These are phyloP conservation scores for Carcinoscorpius rotundicauda DNA, from an alignment of 1,140 invertebrate genomes.

Conservation along the genomic window DNA sequence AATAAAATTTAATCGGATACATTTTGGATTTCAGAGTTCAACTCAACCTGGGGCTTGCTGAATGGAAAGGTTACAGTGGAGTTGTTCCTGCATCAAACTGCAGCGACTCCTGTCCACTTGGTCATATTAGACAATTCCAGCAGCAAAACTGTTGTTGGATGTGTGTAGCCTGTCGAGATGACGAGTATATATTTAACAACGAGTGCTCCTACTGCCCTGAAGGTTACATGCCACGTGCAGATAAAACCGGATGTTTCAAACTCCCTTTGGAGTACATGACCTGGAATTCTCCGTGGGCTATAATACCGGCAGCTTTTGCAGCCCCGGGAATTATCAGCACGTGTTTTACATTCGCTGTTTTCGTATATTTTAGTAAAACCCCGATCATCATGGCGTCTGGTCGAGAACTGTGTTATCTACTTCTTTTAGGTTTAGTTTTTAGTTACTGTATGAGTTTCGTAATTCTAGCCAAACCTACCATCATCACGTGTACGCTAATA, in stretches of 20 bases:
- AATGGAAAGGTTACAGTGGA: no score
- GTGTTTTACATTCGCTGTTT: slow-evolving; percentile 46
- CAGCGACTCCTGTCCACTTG: slow-evolving; percentile 34
- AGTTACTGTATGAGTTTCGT: slow-evolving; percentile 50
- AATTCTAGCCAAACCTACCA: slow-evolving; percentile 46
- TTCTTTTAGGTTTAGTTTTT: slow-evolving; percentile 47
- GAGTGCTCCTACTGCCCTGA: slow-evolving; percentile 37
- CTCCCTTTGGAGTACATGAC: slow-evolving; percentile 38
- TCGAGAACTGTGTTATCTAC: slow-evolving; percentile 64
- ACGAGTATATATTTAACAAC: slow-evolving; percentile 51
- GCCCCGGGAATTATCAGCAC: slow-evolving; percentile 52
- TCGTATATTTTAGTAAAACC: slow-evolving; percentile 54
- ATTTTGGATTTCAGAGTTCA: no score
- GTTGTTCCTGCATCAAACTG: slow-evolving; percentile 46
- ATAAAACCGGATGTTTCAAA: slow-evolving; percentile 46
- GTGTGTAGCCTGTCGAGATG: slow-evolving; percentile 53
- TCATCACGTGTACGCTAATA: slow-evolving; percentile 45
- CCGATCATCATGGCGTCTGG: slow-evolving; percentile 71
- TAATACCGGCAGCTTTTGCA: slow-evolving; percentile 50
- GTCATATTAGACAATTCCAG: slow-evolving; percentile 38
- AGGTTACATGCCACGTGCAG: slow-evolving; percentile 36
- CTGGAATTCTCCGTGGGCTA: slow-evolving; percentile 48
- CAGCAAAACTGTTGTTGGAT: slow-evolving; percentile 50
- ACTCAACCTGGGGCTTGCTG: no score
- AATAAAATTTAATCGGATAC: no score